phyloP scores from a whole-genome alignment of 2,113 vertebrate species.

The Loxodonta africana region DNA sequence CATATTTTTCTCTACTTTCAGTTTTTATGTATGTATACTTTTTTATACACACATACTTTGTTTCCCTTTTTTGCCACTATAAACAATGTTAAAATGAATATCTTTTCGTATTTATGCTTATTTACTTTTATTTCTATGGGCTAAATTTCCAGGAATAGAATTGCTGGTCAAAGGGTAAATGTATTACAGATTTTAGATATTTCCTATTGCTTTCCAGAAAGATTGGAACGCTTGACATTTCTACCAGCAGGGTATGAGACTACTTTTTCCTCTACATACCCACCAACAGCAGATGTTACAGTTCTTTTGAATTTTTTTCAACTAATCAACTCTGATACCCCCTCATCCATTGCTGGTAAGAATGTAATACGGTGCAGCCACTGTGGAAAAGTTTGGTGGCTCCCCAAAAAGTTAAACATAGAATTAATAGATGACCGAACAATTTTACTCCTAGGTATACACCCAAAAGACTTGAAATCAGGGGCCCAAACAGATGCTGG shows the following conservation, averaged over 20 bases:
- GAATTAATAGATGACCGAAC: too few relatives aligned
- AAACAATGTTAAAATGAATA: neutral
- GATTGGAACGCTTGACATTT: slow-evolving; percentile 27
- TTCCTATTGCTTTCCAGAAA: slow-evolving; percentile 15
- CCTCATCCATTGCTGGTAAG: too few relatives aligned
- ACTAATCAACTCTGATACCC: neutral
- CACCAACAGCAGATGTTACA: neutral
- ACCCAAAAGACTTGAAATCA: too few relatives aligned
- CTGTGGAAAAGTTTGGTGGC: too few relatives aligned
- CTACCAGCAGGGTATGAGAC: neutral
- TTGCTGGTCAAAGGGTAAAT: neutral
- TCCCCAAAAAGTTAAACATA: too few relatives aligned
- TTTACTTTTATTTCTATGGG: neutral
- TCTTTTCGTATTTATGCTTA: neutral
- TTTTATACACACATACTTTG: neutral
- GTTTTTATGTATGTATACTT: neutral
- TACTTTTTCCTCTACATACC: neutral
- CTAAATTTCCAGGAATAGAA: neutral
- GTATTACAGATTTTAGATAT: neutral
- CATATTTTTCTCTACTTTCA: neutral
- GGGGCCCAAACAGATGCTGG: too few relatives aligned
- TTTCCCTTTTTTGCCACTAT: neutral
- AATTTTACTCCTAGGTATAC: too few relatives aligned
- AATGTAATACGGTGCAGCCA: too few relatives aligned
- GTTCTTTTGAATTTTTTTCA: slow-evolving; percentile 6